Evolutionary conservation across 2,888 invertebrate genomes (phyloP).

Genomic region (Parnassius glacialis): DNA sequence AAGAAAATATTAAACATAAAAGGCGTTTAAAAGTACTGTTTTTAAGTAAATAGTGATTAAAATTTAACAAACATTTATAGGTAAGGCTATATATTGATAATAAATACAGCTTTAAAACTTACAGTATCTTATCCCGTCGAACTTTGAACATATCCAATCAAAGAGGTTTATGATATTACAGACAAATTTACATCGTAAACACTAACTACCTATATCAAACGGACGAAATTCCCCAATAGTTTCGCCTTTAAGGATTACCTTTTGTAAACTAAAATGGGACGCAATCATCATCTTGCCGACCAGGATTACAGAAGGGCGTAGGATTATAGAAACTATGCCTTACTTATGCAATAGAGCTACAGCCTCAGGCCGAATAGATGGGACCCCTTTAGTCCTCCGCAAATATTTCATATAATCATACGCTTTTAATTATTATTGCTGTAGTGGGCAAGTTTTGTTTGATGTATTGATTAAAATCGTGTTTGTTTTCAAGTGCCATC

Average conservation of each 20-base stretch:
- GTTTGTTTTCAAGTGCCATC: conserved; percentile 73
- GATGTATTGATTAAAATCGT: conserved; percentile 79
- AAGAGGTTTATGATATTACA: conserved; percentile 78
- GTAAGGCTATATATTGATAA: too few species aligned
- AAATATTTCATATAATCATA: conserved; percentile 79
- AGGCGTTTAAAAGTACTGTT: too few species aligned
- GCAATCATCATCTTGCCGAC: conserved; percentile 77
- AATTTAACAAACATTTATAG: too few species aligned
- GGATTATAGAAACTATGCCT: conserved; percentile 50
- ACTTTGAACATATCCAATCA: conserved; percentile 69
- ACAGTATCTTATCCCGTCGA: conserved; percentile 55
- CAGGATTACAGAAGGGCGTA: conserved; percentile 68
- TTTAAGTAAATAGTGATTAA: too few species aligned
- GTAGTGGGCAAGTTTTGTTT: conserved; percentile 74
- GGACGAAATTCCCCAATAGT: conserved; percentile 73
- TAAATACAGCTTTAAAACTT: conserved; percentile 27
- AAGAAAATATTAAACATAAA: too few species aligned
- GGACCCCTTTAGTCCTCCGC: conserved; percentile 69
- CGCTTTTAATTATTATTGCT: conserved; percentile 80
- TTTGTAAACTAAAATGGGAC: conserved; percentile 79
- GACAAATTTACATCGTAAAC: conserved; percentile 79
- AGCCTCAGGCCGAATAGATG: conserved; percentile 56
- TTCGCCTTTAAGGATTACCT: conserved; percentile 76
- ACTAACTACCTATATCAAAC: conserved; percentile 61
- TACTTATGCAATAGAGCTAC: conserved; percentile 46